phyloP scores from a whole-genome alignment of 2,888 invertebrate species.

The Acanthosepion esculentum region DNA sequence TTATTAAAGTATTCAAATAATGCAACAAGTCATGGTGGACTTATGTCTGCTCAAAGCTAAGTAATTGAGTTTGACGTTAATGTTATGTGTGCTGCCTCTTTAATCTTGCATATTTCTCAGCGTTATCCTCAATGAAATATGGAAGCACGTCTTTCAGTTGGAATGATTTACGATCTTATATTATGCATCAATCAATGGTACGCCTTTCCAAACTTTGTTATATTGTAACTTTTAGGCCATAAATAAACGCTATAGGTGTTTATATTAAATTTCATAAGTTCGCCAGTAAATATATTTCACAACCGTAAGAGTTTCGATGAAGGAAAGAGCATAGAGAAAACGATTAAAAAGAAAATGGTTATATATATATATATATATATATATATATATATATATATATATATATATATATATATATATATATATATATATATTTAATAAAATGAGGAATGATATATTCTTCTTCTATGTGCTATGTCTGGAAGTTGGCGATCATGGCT shows the following conservation, averaged over 20 bases:
- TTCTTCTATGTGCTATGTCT: too few relatives aligned
- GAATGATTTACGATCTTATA: slow-evolving; percentile 16
- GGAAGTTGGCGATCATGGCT: too few relatives aligned
- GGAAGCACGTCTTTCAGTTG: neutral
- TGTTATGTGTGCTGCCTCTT: neutral
- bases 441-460: too few relatives aligned
- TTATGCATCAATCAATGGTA: neutral
- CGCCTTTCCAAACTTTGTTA: neutral
- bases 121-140: neutral
- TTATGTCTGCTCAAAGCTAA: neutral
- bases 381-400: too few relatives aligned
- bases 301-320: neutral
- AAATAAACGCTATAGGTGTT: neutral
- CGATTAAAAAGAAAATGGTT: too few relatives aligned
- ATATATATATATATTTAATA: too few relatives aligned
- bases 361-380: too few relatives aligned
- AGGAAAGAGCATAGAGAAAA: neutral
- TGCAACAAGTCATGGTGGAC: neutral
- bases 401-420: too few relatives aligned
- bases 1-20: neutral
- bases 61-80: slow-evolving; percentile 22
- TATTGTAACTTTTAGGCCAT: neutral
- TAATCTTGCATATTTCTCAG: neutral
- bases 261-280: neutral
- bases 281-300: neutral